Evolutionary conservation across 2,113 vertebrate species (phyloP).

Genomic region (Rallus limicola): DNA sequence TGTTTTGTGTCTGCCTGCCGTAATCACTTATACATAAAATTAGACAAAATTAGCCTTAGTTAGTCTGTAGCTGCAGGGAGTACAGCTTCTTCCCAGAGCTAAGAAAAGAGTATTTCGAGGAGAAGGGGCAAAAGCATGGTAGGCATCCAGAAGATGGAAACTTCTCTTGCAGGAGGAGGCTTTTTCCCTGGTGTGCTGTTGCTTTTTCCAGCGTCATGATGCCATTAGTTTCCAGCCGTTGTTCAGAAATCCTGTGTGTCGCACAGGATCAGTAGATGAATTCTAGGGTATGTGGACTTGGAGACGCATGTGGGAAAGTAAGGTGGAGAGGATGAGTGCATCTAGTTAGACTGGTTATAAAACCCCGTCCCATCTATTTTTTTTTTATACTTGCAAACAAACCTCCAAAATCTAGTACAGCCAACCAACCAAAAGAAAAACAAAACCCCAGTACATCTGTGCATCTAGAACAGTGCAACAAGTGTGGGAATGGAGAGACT

Average conservation of each 20-base stretch:
- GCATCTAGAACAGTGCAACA: background rate
- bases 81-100: background rate
- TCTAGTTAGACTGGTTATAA: background rate
- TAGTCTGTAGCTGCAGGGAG: background rate
- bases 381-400: too few relatives aligned
- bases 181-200: background rate
- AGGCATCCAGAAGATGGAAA: background rate
- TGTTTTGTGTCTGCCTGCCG: background rate
- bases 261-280: background rate
- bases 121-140: background rate
- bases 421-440: background rate
- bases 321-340: background rate
- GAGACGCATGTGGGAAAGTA: background rate
- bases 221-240: background rate
- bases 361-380: too few relatives aligned
- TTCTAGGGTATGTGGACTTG: background rate
- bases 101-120: background rate
- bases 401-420: background rate
- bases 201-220: background rate
- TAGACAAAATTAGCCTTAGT: background rate
- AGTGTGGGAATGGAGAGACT: background rate
- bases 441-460: background rate
- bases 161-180: background rate
- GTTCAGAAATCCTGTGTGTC: background rate
- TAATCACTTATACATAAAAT: constrained; percentile 2